Conservation (phyloP, 2,888 invertebrate species). For the Aspidiotus destructor region DNA sequence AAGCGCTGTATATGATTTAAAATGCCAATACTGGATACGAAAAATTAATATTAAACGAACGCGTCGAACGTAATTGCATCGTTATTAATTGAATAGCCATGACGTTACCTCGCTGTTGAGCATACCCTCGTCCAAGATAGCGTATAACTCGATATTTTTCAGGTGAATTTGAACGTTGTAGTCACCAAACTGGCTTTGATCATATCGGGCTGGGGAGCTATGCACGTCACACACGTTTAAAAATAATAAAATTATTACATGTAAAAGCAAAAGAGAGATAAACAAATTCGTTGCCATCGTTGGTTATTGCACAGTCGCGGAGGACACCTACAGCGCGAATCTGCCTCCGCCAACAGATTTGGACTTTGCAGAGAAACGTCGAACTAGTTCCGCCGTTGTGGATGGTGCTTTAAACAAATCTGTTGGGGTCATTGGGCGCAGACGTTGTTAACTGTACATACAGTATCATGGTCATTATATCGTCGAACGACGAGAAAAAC, state of each 20-base stretch:
- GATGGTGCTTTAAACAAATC: conserved; percentile 12
- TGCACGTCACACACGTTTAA: conserved; percentile 23
- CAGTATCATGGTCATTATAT: neutral
- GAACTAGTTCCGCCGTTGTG: conserved; percentile 16
- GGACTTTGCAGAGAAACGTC: conserved; percentile 28
- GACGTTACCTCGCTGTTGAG: conserved; percentile 27
- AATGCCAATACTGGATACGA: conserved; percentile 20
- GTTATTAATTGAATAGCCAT: conserved; percentile 19
- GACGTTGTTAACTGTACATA: conserved; percentile 26
- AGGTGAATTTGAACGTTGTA: conserved; percentile 69
- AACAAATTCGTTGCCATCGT: conserved; percentile 28
- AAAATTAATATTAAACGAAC: conserved; percentile 15
- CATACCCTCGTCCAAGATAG: conserved; percentile 49
- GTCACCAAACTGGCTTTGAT: conserved; percentile 69
- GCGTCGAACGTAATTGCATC: conserved; percentile 21
- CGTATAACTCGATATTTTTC: conserved; percentile 66
- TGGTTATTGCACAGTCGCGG: conserved; percentile 15
- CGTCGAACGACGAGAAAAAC: conserved; percentile 1
- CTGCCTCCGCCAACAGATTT: conserved; percentile 27
- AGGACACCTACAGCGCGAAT: conserved; percentile 27
- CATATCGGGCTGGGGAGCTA: conserved; percentile 42
- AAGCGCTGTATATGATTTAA: neutral
- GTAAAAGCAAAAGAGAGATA: conserved; percentile 24
- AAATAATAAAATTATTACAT: conserved; percentile 25
- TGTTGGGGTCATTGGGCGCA: conserved; percentile 27